Evolutionary conservation across 1,140 invertebrate species (phyloP), one percentile per base, ranked within the genome.

Genomic region (Papilio dardanus): DNA sequence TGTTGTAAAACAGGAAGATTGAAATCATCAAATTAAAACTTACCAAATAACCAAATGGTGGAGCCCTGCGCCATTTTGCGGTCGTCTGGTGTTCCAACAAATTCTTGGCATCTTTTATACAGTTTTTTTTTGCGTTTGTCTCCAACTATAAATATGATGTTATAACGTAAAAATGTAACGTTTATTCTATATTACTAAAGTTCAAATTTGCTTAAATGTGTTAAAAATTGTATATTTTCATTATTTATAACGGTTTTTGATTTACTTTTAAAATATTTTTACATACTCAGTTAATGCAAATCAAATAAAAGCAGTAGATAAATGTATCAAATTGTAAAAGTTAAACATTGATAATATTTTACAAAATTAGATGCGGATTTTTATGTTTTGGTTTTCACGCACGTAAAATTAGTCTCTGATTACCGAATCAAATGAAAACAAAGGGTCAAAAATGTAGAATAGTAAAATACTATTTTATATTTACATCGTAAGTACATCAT

Each of bases 51-150:
- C 66, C 66, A 68, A 40, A 68, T 6, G 35, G 5, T 68, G n/a
- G n/a, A 37, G 67, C 33, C 67, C 35, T 1, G 37, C 67, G 67
- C 67, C 67, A 68, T 68, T 35, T 68, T 68, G 67, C 10, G 33
- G 67, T 68, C 67, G 67, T 37, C 33, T 68, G 21, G 21, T 68
- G 35, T 68, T 35, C 35, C 12, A 68, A 12, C 19, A 24, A 62
- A 62, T 62, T 62, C 24, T 30, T 28, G 24, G 54, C 54, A 62
- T 28, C 54, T 28, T 62, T 62, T 62, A 62, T 62, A 62, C 54
- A 62, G 14, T 3, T 14, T 28, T 28, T 12, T 16, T 3, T 30
- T 30, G 0, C 1, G 16, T 16, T 62, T 62, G 54, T 0, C 24
- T 30, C 6, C 12, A 62, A 3, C 2, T 5, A 58, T 58, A 62